Evolutionary conservation across 2,888 invertebrate genomes (phyloP), one percentile per base, ranked within the genome.

Genomic region (Biston betularia): DNA sequence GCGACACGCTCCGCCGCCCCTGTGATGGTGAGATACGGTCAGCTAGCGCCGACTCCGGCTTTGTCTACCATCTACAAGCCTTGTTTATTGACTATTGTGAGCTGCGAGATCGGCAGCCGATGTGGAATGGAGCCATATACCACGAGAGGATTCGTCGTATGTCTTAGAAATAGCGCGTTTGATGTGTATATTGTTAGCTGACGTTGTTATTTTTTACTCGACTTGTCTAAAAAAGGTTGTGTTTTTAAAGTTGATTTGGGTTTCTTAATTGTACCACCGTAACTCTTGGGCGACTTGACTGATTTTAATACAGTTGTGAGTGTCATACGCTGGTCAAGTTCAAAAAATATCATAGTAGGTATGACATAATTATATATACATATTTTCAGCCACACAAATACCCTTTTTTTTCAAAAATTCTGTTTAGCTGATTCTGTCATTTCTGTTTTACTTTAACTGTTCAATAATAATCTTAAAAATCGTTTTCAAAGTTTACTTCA

Each of bases 11-110:
- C 83, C 82, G 89, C 86, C 85, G 88, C 86, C 75, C 79, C 77
- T 76, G 79, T 81, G 89, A 89, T 88, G 87, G 83, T 79, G 82
- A 86, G 89, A 88, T 89, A 86, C 82, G 80, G 78, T 71, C 74
- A 82, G 79, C 82, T 80, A 80, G 81, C 81, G 80, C 84, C 79
- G 83, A 80, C 79, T 82, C 83, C 75, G 81, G 87, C 89, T 88
- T 89, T 89, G 88, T 89, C 84, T 87, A 82, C 85, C 79, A 83
- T 87, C 87, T 88, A 84, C 85, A 78, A 81, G 83, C 88, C 86
- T 81, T 90, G 91, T 92, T 91, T 91, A 90, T 90, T 89, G 87
- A 85, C 89, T 84, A 91, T 92, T 91, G 89, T 90, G 78, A 80
- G 80, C 79, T 75, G 70, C 70, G 80, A 84, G 88, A 88, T 88